phyloP scores from a whole-genome alignment of 2,113 vertebrate species.

The Actenoides lindsayi region DNA sequence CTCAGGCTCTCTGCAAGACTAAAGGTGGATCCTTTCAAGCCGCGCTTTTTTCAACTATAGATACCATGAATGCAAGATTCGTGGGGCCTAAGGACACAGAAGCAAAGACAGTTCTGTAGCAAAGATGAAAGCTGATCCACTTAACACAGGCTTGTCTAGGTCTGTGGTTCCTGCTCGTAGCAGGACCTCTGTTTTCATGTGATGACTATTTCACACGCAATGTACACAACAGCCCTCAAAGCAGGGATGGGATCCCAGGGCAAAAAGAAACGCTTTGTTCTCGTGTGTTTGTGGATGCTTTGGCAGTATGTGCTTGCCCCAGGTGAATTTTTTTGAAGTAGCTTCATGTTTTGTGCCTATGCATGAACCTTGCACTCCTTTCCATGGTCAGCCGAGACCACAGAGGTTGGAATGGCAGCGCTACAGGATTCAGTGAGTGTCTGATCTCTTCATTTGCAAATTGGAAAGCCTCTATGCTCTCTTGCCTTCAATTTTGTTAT shows the following conservation, averaged over 20 bases:
- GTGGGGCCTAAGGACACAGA: neutral
- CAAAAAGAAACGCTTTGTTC: neutral
- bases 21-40: neutral
- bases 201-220: neutral
- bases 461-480: neutral
- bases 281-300: neutral
- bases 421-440: neutral
- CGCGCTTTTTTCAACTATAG: fast-evolving
- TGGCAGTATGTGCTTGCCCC: neutral
- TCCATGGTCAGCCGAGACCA: neutral
- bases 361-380: neutral
- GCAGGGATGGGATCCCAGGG: neutral
- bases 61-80: neutral
- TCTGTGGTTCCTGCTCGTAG: neutral
- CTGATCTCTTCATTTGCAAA: neutral
- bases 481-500: neutral
- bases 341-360: neutral
- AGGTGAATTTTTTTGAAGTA: slow-evolving; percentile 17
- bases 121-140: neutral
- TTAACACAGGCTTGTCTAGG: neutral
- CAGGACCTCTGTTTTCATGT: neutral
- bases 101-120: neutral
- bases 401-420: neutral
- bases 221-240: neutral
- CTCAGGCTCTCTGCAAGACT: neutral